These are phyloP conservation scores for Porites rus DNA, from an alignment of 92 coral and sea anemone species.

Conservation along the genomic window DNA sequence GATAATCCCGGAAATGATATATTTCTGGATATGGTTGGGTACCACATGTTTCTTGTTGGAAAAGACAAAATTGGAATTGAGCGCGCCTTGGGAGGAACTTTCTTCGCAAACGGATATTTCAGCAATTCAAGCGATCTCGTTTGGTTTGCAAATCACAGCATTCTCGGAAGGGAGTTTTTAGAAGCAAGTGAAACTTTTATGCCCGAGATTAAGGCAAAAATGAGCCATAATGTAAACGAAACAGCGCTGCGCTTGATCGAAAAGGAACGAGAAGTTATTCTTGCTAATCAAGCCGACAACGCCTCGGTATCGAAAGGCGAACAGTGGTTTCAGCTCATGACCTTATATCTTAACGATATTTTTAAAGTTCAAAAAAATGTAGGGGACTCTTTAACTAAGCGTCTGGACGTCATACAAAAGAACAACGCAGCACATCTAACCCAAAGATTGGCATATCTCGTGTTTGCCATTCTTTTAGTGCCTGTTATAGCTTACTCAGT, in stretches of 20 bases:
- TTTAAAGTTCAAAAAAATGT: slow-evolving; percentile 52
- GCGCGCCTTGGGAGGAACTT: slow-evolving; percentile 75
- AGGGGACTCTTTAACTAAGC: slow-evolving; percentile 26
- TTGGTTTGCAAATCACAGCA: slow-evolving; percentile 56
- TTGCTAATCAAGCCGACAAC: slow-evolving; percentile 20
- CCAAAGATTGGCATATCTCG: slow-evolving; percentile 34
- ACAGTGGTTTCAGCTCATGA: slow-evolving; percentile 68
- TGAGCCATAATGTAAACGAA: neutral
- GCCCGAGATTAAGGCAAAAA: slow-evolving; percentile 18
- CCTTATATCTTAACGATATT: slow-evolving; percentile 56
- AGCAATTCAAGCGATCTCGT: slow-evolving; percentile 46
- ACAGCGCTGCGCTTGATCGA: neutral
- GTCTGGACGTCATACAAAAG: neutral
- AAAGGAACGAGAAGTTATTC: slow-evolving; percentile 38
- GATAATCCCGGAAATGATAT: neutral
- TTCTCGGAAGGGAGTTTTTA: slow-evolving; percentile 55
- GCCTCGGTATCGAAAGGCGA: slow-evolving; percentile 32
- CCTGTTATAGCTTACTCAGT: slow-evolving; percentile 70
- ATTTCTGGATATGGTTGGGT: slow-evolving; percentile 60
- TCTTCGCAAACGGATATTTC: slow-evolving; percentile 67
- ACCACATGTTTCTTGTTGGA: slow-evolving; percentile 70
- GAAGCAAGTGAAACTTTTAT: slow-evolving; percentile 14
- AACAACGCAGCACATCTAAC: neutral
- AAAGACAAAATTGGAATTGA: slow-evolving; percentile 81
- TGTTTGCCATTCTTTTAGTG: slow-evolving; percentile 39